These are phyloP conservation scores for Matsumurasca onukii DNA, from an alignment of 1,140 invertebrate species.

Conservation along the genomic window DNA sequence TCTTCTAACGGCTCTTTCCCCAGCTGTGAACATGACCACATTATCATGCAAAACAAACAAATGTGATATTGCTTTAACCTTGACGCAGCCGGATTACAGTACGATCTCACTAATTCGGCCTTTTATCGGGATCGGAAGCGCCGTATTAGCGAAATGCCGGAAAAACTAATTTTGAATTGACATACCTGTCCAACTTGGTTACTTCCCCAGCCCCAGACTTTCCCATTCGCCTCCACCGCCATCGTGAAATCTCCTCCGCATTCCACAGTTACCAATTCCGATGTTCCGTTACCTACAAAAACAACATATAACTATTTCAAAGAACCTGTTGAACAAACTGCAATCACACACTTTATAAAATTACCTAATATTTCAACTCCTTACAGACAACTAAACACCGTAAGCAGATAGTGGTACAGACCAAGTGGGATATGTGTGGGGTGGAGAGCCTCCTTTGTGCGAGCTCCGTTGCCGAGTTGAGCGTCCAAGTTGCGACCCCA, in stretches of 20 bases:
- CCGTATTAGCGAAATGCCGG: no score
- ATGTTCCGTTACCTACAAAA: conserved; percentile 25
- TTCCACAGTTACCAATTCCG: conserved; percentile 36
- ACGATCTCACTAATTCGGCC: neutral
- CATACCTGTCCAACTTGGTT: conserved; percentile 59
- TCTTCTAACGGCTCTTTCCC: conserved; percentile 49
- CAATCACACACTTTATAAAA: neutral
- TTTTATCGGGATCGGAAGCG: no score
- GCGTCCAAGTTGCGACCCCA: conserved; percentile 73
- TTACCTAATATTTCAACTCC: neutral
- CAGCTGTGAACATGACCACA: conserved; percentile 42
- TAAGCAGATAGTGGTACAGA: conserved; percentile 4
- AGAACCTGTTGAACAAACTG: neutral
- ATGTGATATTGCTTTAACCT: neutral
- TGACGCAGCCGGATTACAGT: no score
- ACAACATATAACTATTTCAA: conserved; percentile 35
- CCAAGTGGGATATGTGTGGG: conserved; percentile 48
- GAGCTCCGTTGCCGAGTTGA: conserved; percentile 64
- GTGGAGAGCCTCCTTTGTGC: conserved; percentile 50
- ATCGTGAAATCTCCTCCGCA: conserved; percentile 74
- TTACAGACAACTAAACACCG: neutral
- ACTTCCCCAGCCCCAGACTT: conserved; percentile 64
- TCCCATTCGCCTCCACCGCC: conserved; percentile 57
- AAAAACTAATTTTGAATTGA: no score
- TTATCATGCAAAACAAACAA: neutral